These are phyloP conservation scores for Myiozetetes cayanensis DNA, from an alignment of 2,113 vertebrate species.

Conservation along the genomic window DNA sequence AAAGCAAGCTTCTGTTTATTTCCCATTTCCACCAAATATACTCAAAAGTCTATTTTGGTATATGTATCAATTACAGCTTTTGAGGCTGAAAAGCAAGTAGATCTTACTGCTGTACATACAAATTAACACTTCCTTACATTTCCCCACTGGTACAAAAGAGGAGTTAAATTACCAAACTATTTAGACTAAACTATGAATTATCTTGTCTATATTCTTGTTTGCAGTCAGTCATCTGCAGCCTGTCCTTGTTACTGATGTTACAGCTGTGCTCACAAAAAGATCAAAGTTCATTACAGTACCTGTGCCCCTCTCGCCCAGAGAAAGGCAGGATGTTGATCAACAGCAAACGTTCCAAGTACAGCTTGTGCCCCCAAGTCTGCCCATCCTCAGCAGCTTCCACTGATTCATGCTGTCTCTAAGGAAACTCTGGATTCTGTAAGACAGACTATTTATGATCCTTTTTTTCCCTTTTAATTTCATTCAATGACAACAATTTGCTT, in stretches of 20 bases:
- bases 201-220: neutral
- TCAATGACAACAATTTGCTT: neutral
- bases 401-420: neutral
- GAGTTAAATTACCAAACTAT: neutral
- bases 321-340: neutral
- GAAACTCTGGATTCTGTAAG: neutral
- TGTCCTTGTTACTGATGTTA: neutral
- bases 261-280: neutral
- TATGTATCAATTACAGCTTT: neutral
- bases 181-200: neutral
- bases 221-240: neutral
- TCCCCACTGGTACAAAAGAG: neutral
- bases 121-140: neutral
- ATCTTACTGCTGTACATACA: neutral
- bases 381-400: neutral
- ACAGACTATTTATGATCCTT: neutral
- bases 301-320: fast-evolving
- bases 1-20: neutral
- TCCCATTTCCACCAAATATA: neutral
- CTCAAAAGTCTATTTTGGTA: neutral
- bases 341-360: neutral
- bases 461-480: neutral
- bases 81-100: neutral
- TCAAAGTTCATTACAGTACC: neutral
- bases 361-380: neutral